Base-by-base conservation (phyloP, 2,888 invertebrate species). In the Sacculina carcini region DNA sequence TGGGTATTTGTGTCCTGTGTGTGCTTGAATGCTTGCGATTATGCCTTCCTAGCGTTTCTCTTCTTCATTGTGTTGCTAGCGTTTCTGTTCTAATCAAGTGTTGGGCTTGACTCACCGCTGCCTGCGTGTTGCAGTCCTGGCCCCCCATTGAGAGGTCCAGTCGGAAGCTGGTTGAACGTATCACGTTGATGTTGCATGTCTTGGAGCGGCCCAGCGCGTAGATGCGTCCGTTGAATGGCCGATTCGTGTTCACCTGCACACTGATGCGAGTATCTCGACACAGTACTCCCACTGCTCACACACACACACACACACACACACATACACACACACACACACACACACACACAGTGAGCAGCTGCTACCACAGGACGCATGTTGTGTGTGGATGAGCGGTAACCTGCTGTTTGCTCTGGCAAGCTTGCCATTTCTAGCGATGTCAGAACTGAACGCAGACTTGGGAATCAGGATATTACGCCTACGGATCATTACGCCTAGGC, bases 211-310 rank as follows among this genome's bases (percentile, higher is more conserved):
- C 89, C 60, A 90, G 69, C 23, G 89, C 89, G 65, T 90, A 90
- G 64, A 90, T 86, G 55, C 89, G 76, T 12, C 89, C 89, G 62
- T 87, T 89, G 72, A 90, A 90, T 21, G 86, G 86, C 62, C 86
- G 84, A 67, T 87, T 89, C 32, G 89, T 89, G 59, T 81, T 74
- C 23, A 90, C 86, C 67, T 85, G 84, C 0, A 90, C 83, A 5
- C 87, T 85, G 61, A 90, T 89, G 61, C 83, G 74, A 2, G 87
- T 87, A 64, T 90, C 89, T 66, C 87, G 89, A 70, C 89, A 90
- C 65, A 86, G 83, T 1, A 89, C 87, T 28, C 85, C 79, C 50
- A 90, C 89, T 89, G 67, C 40, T 69, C 68, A 57, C 28, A n/a
- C n/a, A n/a, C n/a, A n/a, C n/a, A n/a, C n/a, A n/a, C n/a, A 12